Base-by-base conservation (phyloP, 2,888 invertebrate species). In the Melikaiella ostensackeni region DNA sequence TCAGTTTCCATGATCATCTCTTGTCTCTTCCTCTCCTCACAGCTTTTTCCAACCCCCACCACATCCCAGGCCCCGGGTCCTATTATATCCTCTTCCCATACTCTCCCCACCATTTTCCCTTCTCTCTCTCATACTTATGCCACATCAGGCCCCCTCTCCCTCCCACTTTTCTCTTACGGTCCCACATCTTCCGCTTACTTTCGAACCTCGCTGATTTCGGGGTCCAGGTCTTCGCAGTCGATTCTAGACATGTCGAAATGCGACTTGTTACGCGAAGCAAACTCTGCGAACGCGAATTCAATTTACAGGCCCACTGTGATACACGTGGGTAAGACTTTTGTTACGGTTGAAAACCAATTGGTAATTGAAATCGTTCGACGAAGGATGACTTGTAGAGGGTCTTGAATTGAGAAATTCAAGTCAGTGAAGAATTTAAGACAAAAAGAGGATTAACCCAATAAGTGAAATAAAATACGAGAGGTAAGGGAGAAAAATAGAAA, bases 171-270 rank as follows among this genome's bases (percentile, higher is more conserved):
- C 75, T 74, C 64, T 74, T 30, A 50, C 59, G 64, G 64, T 62
- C 64, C 75, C 78, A 78, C 80, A 42, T 30, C 46, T 50, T 0
- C 66, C 19, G 66, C 46, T 70, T 46, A 30, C 46, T 46, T 46
- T 46, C 42, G 13, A 42, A 66, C 46, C 46, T 50, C 46, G 19
- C 66, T 46, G 66, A 70, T 70, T 70, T 70, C 42, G 46, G 66
- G 66, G 24, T 35, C n/a, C 79, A 77, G 79, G 76, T 75, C 77
- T 75, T 78, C 76, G 74, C 75, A 38, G 64, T 75, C 78, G 84
- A 57, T 57, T 57, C 57, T 16, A 57, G 57, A 78, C 81, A 84
- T 84, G 83, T 77, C 80, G 80, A 75, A 76, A 46, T 46, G 27
- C 66, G 27, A 46, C 66, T 70, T 21, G 42, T 24, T 66, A 30